These are phyloP conservation scores for Drosophila nasuta DNA, from an alignment of 1,140 invertebrate species.

Conservation along the genomic window DNA sequence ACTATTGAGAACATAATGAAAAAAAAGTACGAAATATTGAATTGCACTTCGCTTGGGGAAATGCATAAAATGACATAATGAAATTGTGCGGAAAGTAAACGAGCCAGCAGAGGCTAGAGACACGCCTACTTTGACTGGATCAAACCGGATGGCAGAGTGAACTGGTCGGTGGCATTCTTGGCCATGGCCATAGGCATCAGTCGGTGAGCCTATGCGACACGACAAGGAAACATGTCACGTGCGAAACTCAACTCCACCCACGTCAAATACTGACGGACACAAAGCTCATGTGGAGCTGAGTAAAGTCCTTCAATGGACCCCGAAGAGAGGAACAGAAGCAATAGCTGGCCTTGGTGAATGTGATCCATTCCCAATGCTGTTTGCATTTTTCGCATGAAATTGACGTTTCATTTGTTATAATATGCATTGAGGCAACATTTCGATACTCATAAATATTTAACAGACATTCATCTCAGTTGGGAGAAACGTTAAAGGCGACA, in stretches of 20 bases:
- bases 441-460: slow-evolving; percentile 77
- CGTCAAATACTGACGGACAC: slow-evolving; percentile 5
- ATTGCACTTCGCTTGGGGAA: slow-evolving; percentile 25
- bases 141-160: not conserved
- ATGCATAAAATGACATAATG: slow-evolving; percentile 54
- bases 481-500: slow-evolving; percentile 50
- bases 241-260: not conserved
- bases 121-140: not conserved
- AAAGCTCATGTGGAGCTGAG: slow-evolving; percentile 5
- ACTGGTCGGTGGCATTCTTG: not conserved
- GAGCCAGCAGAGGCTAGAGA: not conserved
- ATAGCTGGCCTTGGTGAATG: slow-evolving; percentile 5
- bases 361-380: slow-evolving; percentile 24
- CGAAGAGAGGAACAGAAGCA: not conserved
- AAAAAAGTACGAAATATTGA: slow-evolving; percentile 10
- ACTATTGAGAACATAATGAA: no score
- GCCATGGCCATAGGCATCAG: slow-evolving; percentile 22
- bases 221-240: slow-evolving; percentile 42
- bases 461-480: slow-evolving; percentile 67
- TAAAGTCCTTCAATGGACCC: not conserved
- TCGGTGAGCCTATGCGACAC: not conserved
- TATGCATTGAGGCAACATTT: slow-evolving; percentile 76
- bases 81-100: slow-evolving; percentile 54
- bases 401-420: slow-evolving; percentile 78
- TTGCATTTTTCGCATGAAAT: slow-evolving; percentile 70